These are phyloP conservation scores for Apodemia zela DNA, from an alignment of 2,888 invertebrate species.

Conservation along the genomic window DNA sequence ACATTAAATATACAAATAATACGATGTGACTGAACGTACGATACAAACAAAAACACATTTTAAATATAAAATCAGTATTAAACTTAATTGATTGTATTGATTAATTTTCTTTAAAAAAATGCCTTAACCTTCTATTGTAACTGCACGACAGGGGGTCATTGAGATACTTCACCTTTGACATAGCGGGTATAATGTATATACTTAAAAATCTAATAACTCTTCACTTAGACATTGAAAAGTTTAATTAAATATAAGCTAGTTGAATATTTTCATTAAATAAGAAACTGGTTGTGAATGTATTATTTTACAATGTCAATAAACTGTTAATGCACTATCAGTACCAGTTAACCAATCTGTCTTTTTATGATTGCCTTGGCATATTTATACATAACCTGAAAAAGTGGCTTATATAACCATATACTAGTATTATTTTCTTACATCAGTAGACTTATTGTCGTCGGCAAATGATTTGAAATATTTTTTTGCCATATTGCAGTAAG, in stretches of 20 bases:
- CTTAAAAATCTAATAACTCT: not conserved
- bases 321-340: slow-evolving; percentile 17
- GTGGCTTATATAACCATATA: not conserved
- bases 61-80: not conserved
- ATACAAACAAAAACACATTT: too few relatives aligned
- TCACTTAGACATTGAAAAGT: slow-evolving; percentile 3
- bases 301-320: slow-evolving; percentile 26
- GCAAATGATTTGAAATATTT: too few relatives aligned
- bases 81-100: not conserved
- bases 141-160: not conserved
- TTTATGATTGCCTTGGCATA: slow-evolving; percentile 7
- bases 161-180: slow-evolving; percentile 4
- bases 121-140: not conserved
- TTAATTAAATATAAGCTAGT: slow-evolving; percentile 5
- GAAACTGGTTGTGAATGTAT: slow-evolving; percentile 12
- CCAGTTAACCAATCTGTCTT: slow-evolving; percentile 13
- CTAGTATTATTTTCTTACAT: not conserved
- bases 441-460: too few relatives aligned
- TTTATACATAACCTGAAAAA: not conserved
- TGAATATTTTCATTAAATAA: not conserved
- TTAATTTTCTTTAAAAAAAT: not conserved
- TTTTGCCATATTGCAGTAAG: too few relatives aligned
- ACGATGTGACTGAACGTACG: too few relatives aligned
- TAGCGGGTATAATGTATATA: not conserved
- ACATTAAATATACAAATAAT: too few relatives aligned